phyloP scores from a whole-genome alignment of 2,113 vertebrate genomes.

The Mystacornis crossleyi region DNA sequence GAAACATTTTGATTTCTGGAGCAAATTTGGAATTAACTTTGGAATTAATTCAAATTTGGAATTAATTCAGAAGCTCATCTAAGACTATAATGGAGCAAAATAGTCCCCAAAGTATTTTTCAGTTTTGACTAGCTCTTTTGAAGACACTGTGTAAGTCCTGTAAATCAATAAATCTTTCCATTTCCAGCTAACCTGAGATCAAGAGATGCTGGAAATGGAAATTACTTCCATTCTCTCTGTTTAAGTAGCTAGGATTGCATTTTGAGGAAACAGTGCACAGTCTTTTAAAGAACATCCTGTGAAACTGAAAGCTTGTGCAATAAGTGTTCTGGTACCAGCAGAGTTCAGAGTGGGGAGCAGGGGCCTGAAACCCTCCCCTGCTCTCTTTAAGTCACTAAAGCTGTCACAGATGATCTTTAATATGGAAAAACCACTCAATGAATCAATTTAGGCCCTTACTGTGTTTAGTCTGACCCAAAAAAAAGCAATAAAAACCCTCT shows the following conservation, averaged over 20 bases:
- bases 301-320: background rate
- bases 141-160: background rate
- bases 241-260: background rate
- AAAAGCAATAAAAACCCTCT: background rate
- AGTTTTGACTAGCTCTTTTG: background rate
- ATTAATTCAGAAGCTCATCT: background rate
- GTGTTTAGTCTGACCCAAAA: background rate
- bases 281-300: background rate
- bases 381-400: background rate
- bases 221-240: background rate
- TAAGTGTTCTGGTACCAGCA: background rate
- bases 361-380: background rate
- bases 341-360: background rate
- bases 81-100: background rate
- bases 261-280: background rate
- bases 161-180: background rate
- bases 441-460: background rate
- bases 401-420: background rate
- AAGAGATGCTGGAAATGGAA: background rate
- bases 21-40: background rate
- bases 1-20: background rate
- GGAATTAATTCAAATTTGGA: background rate
- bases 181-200: background rate
- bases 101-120: background rate
- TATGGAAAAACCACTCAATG: background rate